Base-by-base conservation (phyloP, 2,113 vertebrate species). In the Rhegmatorhina hoffmannsi region DNA sequence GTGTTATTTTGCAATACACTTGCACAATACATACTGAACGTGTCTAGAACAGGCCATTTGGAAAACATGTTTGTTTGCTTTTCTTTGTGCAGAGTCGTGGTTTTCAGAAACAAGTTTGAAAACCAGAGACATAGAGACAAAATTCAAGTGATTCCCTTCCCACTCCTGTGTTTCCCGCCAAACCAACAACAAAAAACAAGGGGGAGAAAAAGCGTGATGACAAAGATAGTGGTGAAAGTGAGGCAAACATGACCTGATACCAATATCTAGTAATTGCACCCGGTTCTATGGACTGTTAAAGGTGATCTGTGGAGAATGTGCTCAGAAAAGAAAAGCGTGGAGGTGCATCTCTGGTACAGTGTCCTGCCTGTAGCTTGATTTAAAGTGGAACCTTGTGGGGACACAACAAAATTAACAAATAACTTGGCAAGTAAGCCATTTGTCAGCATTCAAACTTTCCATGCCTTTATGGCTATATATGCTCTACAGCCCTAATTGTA, bases 1-100 rank as follows among this genome's bases (percentile, higher is more conserved):
- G 49, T 40, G 13, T 81, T 78, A 69, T 94, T 94, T 94, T 91
- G 95, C 84, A 92, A 78, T 87, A 43, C 13, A 0, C 36, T 94
- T 95, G 66, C 74, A 69, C 93, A 94, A 89, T 79, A 43, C 33
- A 5, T 63, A 43, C 50, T 56, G 86, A 25, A 69, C 1, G 1
- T 19, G 46, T 66, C 82, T 69, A 69, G 86, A 88, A 53, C 63
- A 88, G 68, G 46, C 94, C 59, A 70, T 77, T 88, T 18, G 58
- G 84, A 92, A 94, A 87, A 82, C 73, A 81, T 43, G 25, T 60
- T 94, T 81, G 31, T 84, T 94, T 93, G 59, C 83, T 92, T 62
- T 70, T 59, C 47, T 74, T 74, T 67, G 14, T 92, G 76, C 43
- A 67, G 72, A 81, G 64, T 52, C 80, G 43, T 81, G 59, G 59